Evolutionary conservation across 2,888 invertebrate species (phyloP), one percentile per base, ranked within the genome.

Genomic region (Sycophila texana): DNA sequence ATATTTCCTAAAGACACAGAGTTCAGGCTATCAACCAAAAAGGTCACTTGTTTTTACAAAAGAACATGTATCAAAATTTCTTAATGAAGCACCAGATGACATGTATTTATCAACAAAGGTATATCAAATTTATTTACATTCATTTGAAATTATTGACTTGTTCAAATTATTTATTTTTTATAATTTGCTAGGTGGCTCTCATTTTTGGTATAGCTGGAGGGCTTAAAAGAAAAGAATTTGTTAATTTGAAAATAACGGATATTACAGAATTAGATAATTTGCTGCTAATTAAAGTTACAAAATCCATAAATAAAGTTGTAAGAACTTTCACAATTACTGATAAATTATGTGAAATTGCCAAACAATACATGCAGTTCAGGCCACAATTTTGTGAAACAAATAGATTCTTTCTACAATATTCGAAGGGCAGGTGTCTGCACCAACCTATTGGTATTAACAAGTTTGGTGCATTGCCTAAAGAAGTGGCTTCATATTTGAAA

Each of bases 361-460:
- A 74, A 26, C 30, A 57, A n/a, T 74, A 74, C 13, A 20, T 49
- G 2, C 5, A 53, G 3, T 1, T 22, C 4, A 57, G 74, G 12
- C 74, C 74, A 20, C 14, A 5, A 2, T 0, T 2, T 3, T 26
- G 20, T 22, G 10, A 22, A 14, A 58, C 57, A 16, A 47, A 74
- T 13, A 57, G 55, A 57, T 65, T 74, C 16, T 66, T 74, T 22
- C 47, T 74, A 4, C 16, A 58, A 12, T 66, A 49, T n/a, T 14
- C 13, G n/a, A 60, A 71, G 5, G 71, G 71, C 13, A 74, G 49
- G 5, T 67, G 66, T 12, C 49, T 22, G 4, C 47, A 57, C 4
- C 74, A 74, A 30, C n/a, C 16, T 2, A 66, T 74, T 12, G 67
- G 74, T 0, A 67, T 66, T 13, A 55, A 74, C 47, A 67, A 55